Conservation (phyloP, 2,888 invertebrate genomes). For the Caradrina kadenii region DNA sequence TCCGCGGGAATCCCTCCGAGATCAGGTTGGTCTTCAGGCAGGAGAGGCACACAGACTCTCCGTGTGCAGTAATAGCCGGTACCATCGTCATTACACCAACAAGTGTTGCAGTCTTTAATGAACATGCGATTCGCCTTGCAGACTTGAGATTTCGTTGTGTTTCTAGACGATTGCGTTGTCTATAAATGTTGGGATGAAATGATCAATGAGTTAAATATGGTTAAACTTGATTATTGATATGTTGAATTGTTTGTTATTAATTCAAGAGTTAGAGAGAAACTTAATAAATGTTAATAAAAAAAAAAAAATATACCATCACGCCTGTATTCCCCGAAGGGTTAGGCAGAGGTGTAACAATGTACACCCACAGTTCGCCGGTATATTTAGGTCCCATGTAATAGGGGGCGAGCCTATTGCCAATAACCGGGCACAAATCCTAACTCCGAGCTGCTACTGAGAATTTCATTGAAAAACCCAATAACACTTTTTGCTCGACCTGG, state of each 20-base stretch:
- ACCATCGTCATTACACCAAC: slow-evolving; percentile 88
- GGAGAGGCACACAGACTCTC: slow-evolving; percentile 79
- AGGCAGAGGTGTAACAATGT: too few relatives aligned
- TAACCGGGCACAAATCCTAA: too few relatives aligned
- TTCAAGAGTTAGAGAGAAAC: too few relatives aligned
- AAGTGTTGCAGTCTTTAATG: slow-evolving; percentile 87
- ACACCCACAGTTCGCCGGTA: too few relatives aligned
- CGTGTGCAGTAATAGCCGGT: slow-evolving; percentile 88
- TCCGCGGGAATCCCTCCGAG: slow-evolving; percentile 72
- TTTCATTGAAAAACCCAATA: too few relatives aligned
- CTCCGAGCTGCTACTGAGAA: too few relatives aligned
- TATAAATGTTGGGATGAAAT: slow-evolving; percentile 55
- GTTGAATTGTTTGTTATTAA: neutral
- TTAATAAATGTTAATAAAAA: too few relatives aligned
- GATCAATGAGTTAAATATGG: neutral
- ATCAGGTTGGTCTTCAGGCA: slow-evolving; percentile 73
- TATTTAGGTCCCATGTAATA: too few relatives aligned
- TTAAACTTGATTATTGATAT: neutral
- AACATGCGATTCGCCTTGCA: slow-evolving; percentile 86
- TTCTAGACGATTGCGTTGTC: slow-evolving; percentile 63
- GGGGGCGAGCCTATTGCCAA: too few relatives aligned
- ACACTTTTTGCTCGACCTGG: too few relatives aligned
- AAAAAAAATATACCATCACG: too few relatives aligned
- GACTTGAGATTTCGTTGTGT: slow-evolving; percentile 72
- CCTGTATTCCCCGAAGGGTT: too few relatives aligned